These are phyloP conservation scores for Porites divaricata DNA, from an alignment of 92 coral and sea anemone species.

Conservation along the genomic window DNA sequence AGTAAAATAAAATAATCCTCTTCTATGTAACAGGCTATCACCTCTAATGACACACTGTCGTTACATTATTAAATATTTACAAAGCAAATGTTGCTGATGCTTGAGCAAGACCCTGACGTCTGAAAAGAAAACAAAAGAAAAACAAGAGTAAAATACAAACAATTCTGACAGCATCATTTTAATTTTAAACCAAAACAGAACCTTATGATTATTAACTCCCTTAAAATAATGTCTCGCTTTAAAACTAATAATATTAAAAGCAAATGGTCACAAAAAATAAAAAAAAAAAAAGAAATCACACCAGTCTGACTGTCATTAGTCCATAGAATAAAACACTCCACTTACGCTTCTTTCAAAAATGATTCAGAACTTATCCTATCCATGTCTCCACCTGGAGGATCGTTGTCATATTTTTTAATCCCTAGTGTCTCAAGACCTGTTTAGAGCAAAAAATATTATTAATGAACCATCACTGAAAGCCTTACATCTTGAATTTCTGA, in stretches of 20 bases:
- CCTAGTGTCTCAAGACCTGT: slow-evolving; percentile 92
- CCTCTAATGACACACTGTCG: neutral
- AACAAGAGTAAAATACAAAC: neutral
- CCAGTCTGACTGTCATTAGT: too few species aligned
- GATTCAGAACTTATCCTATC: slow-evolving; percentile 85
- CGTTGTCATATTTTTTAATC: slow-evolving; percentile 64
- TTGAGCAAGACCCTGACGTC: slow-evolving; percentile 87
- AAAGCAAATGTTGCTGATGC: slow-evolving; percentile 86
- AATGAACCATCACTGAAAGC: neutral
- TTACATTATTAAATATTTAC: slow-evolving; percentile 16
- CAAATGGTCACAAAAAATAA: neutral
- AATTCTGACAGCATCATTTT: neutral
- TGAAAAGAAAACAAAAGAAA: slow-evolving; percentile 34
- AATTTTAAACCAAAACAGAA: too few species aligned
- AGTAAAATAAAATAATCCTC: neutral
- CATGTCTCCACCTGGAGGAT: slow-evolving; percentile 87
- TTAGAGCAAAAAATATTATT: neutral
- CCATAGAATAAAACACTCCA: neutral
- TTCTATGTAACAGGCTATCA: neutral
- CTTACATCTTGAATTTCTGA: neutral
- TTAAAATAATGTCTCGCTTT: too few species aligned
- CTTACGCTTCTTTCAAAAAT: slow-evolving; percentile 96
- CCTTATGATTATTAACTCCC: too few species aligned
- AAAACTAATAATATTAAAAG: too few species aligned
- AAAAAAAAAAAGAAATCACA: too few species aligned